A percentile compares a stretch with the other conserved stretches of the same genome.
Conservation (phyloP, 1,140 invertebrate species). For the Brachionus rubens region DNA sequence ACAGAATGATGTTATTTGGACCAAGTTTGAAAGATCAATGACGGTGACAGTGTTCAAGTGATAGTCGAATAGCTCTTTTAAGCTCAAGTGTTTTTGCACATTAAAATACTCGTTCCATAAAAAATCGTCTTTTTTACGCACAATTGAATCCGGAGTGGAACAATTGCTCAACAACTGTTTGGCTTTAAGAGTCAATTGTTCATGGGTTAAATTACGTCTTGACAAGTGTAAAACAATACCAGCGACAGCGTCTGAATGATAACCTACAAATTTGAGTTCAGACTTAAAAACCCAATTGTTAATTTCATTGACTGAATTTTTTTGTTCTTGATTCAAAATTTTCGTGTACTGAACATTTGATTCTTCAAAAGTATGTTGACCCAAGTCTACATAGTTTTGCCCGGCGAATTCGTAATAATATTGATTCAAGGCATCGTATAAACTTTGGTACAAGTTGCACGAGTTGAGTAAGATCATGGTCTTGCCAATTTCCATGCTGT, state of each 20-base stretch:
- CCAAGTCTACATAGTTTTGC: conserved; percentile 56
- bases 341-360: conserved; percentile 56
- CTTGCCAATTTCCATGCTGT: conserved; percentile 58
- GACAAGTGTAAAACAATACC: conserved; percentile 51
- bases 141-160: conserved; percentile 50
- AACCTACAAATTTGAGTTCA: conserved; percentile 49
- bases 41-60: neutral
- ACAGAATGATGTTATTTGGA: conserved; percentile 48
- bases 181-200: conserved; percentile 46
- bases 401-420: conserved; percentile 56
- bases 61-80: conserved; percentile 14
- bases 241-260: conserved; percentile 53
- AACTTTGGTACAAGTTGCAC: conserved; percentile 57
- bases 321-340: conserved; percentile 52
- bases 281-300: conserved; percentile 51
- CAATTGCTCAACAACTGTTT: conserved; percentile 49
- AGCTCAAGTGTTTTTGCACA: conserved; percentile 51
- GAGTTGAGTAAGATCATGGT: conserved; percentile 56
- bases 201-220: neutral
- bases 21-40: neutral
- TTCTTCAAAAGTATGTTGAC: conserved; percentile 56
- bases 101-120: conserved; percentile 49
- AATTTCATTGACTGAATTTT: conserved; percentile 48
- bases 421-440: conserved; percentile 58
- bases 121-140: conserved; percentile 47